Evolutionary conservation across 2,797 vertebrate genomes (phyloP), one percentile per base, ranked within the genome.

Genomic region (Microtus agrestis): DNA sequence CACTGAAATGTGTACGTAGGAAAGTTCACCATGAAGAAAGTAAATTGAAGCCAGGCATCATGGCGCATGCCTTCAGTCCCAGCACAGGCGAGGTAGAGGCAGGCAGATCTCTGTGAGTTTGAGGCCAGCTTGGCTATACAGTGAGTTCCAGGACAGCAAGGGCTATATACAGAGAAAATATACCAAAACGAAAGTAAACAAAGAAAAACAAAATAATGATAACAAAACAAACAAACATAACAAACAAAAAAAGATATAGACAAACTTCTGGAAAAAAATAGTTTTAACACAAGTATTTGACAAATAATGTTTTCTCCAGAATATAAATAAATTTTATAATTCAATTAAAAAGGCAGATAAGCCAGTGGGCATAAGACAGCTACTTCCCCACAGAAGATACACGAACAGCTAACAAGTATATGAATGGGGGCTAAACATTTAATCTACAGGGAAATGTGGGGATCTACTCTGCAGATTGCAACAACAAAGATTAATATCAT

Each of bases 11-110:
- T 96, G 13, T 54, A 12, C 27, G 81, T n/a, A 67, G 43, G 21
- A 91, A 92, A 95, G 63, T 51, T 69, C 34, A 69, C 17, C 43
- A 59, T 76, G 65, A 88, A 65, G 37, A 90, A 91, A 89, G 85
- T 78, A 94, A 79, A 54, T 3, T 65, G 10, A 85, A 67, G 11
- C 29, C 17, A 13, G 31, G 31, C 31, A 67, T 51, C 19, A 46
- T 67, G 29, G 11, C 0, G 4, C 12, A 67, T 2, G 12, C 19
- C 61, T 84, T 29, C 34, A 65, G 34, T 48, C 40, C 40, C 10
- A 65, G 40, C 12, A 48, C 43, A n/a, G 43, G 31, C 6, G 19
- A n/a, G 31, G 10, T 7, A 85, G 19, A 85, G 82, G 2, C 19
- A 48, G 21, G 34, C 1, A 0, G 11, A 67, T 67, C 17, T 85